phyloP scores from a whole-genome alignment of 2,113 vertebrate genomes.

The Xerus inauris region DNA sequence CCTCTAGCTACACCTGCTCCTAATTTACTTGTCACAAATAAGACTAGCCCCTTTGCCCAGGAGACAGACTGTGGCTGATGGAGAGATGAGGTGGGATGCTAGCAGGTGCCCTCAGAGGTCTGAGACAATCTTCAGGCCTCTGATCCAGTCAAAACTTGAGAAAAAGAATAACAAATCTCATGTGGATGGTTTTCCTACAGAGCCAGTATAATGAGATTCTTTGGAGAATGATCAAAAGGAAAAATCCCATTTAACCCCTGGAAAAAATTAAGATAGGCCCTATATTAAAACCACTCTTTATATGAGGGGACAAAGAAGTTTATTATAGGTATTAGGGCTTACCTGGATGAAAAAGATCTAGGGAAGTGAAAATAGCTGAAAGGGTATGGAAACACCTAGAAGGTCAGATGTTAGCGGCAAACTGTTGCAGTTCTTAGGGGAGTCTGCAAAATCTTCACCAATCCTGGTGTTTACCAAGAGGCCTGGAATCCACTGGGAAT shows the following conservation, averaged over 20 bases:
- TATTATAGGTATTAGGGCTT: not conserved
- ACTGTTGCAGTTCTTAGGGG: not conserved
- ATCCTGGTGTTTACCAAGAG: not conserved
- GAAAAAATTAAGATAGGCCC: not conserved
- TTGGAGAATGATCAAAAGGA: not conserved
- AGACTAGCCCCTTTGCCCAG: conserved; percentile 23
- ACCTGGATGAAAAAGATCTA: not conserved
- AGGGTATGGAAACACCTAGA: not conserved
- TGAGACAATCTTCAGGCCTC: conserved; percentile 17
- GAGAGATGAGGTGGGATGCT: conserved; percentile 61
- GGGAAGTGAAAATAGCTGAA: not conserved
- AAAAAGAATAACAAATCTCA: not conserved
- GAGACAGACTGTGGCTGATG: conserved; percentile 54
- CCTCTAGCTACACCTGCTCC: conserved; percentile 34
- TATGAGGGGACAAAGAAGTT: not conserved
- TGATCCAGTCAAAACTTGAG: conserved; percentile 59
- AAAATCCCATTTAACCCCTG: not conserved
- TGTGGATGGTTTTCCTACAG: not conserved
- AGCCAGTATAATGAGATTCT: not conserved
- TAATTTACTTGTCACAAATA: conserved; percentile 63
- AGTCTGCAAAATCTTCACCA: not conserved
- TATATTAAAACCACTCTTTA: not conserved
- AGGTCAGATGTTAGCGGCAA: not conserved
- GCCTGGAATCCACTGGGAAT: not conserved
- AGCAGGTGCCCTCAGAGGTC: conserved; percentile 25